These are phyloP conservation scores for Trichechus manatus DNA, from an alignment of 2,113 vertebrate species.

Conservation along the genomic window DNA sequence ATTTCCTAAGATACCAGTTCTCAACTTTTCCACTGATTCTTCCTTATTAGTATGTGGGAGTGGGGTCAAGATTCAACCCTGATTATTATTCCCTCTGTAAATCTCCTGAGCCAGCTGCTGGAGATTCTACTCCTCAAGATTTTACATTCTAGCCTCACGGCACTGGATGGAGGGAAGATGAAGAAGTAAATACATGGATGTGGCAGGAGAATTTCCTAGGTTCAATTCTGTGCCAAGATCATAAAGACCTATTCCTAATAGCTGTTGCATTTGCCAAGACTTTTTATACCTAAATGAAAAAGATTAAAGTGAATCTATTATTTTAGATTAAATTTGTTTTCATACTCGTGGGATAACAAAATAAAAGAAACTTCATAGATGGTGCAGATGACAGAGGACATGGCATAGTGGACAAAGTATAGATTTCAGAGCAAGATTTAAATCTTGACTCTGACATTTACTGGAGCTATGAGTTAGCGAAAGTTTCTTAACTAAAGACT, in stretches of 20 bases:
- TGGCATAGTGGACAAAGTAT: neutral
- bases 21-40: neutral
- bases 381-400: neutral
- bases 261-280: neutral
- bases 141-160: neutral
- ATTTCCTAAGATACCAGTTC: neutral
- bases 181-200: neutral
- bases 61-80: neutral
- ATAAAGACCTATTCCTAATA: neutral
- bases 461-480: neutral
- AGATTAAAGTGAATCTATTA: neutral
- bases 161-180: neutral
- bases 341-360: neutral
- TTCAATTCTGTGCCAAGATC: neutral
- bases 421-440: constrained; percentile 32
- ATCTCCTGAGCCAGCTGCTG: neutral
- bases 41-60: neutral
- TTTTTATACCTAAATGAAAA: neutral
- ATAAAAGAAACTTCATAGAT: neutral
- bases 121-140: neutral
- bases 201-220: neutral
- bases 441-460: neutral
- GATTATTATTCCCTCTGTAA: neutral
- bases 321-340: neutral
- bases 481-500: constrained; percentile 23